A percentile compares a stretch with the other conserved stretches of the same genome.
Evolutionary conservation across 1,140 invertebrate species (phyloP).

Genomic region (silkworm (Bombyx mori)): ASM3026992v2 NC_085127.1:4959501-4960000

Average conservation of each 20-base stretch:
- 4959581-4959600: constrained; percentile 41
- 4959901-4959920: constrained; percentile 16
- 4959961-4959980: constrained; percentile 61
- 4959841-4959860: constrained; percentile 19
- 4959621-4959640: constrained; percentile 38
- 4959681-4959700: constrained; percentile 79
- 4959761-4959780: constrained; percentile 28
- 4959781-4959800: constrained; percentile 12
- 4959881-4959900: constrained; percentile 28
- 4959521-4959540: constrained; percentile 34
- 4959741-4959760: constrained; percentile 68
- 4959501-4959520: constrained; percentile 25
- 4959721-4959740: constrained; percentile 77
- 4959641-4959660: constrained; percentile 58
- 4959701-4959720: constrained; percentile 76
- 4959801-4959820: constrained; percentile 12
- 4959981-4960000: constrained; percentile 4
- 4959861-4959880: constrained; percentile 41
- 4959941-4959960: constrained; percentile 76
- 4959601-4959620: constrained; percentile 35
- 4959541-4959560: constrained; percentile 26
- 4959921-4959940: constrained; percentile 71
- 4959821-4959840: constrained; percentile 21
- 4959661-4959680: constrained; percentile 63
- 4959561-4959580: constrained; percentile 42